These are phyloP conservation scores for Pammene aurita DNA, from an alignment of 2,888 invertebrate genomes.

Conservation along the genomic window DNA sequence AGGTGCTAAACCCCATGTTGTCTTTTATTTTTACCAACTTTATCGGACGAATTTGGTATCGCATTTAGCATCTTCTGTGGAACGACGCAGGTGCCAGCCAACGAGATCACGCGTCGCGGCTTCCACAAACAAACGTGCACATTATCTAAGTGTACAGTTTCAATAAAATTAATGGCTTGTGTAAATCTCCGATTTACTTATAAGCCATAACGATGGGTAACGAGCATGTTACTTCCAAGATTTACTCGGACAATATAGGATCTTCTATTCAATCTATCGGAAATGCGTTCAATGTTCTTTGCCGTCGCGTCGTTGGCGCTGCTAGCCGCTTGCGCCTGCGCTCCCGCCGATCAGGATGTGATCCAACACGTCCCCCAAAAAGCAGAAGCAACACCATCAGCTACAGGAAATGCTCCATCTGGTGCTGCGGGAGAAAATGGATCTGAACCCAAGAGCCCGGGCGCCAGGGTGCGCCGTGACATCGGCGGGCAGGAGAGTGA, in stretches of 20 bases:
- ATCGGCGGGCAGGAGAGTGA: constrained; percentile 70
- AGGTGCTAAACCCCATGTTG: constrained; percentile 60
- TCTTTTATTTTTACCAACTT: constrained; percentile 62
- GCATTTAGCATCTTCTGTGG: constrained; percentile 66
- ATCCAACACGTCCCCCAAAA: constrained; percentile 76
- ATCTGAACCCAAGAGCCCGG: constrained; percentile 53
- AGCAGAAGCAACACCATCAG: constrained; percentile 74
- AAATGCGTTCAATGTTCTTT: constrained; percentile 75
- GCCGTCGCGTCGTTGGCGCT: constrained; percentile 75
- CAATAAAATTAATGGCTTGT: constrained; percentile 68
- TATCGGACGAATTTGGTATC: constrained; percentile 59
- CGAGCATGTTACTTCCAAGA: constrained; percentile 45
- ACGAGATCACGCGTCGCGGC: constrained; percentile 64
- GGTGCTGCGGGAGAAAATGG: constrained; percentile 75
- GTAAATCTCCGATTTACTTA: constrained; percentile 63
- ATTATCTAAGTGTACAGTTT: constrained; percentile 63
- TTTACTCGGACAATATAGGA: constrained; percentile 70
- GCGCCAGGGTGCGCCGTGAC: constrained; percentile 61
- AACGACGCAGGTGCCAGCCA: constrained; percentile 57
- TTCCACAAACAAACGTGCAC: constrained; percentile 64
- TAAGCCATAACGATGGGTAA: constrained; percentile 50
- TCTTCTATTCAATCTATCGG: constrained; percentile 50
- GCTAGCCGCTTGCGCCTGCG: constrained; percentile 71
- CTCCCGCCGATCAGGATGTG: constrained; percentile 67
- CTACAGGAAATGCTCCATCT: constrained; percentile 72